A percentile compares a stretch with the other conserved stretches of the same genome.
Evolutionary conservation across 2,888 invertebrate genomes (phyloP).

Genomic region (Mesodorylaimus sp.): DNA sequence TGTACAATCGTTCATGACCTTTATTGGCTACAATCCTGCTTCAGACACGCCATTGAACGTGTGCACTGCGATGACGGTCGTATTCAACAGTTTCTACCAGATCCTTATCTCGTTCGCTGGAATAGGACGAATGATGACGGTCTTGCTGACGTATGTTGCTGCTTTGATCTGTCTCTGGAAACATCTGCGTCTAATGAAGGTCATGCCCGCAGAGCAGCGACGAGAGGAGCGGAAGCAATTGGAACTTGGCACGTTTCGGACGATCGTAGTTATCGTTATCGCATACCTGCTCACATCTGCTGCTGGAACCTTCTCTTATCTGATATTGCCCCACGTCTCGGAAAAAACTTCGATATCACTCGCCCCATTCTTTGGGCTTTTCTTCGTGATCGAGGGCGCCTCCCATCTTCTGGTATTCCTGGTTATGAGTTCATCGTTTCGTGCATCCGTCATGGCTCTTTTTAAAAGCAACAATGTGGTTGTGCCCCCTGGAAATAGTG

Average conservation of each 20-base stretch:
- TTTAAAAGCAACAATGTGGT: too few species aligned
- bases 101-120: neutral
- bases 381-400: too few species aligned
- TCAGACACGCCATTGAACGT: neutral
- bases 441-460: too few species aligned
- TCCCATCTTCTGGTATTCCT: too few species aligned
- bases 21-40: neutral
- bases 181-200: neutral
- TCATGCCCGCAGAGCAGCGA: neutral
- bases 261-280: neutral
- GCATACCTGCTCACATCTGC: neutral
- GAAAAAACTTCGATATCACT: neutral
- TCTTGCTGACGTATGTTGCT: neutral
- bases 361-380: neutral
- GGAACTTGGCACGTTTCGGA: neutral
- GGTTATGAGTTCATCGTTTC: too few species aligned
- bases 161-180: neutral
- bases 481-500: too few species aligned
- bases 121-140: neutral
- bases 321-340: neutral
- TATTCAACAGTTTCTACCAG: neutral
- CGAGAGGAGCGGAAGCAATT: neutral
- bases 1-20: neutral
- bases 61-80: neutral
- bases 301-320: neutral